Percentiles rank a stretch among this genome's conserved stretches.
Evolutionary conservation across 2,888 invertebrate genomes (phyloP).

Genomic region (Incurvaria masculella): DNA sequence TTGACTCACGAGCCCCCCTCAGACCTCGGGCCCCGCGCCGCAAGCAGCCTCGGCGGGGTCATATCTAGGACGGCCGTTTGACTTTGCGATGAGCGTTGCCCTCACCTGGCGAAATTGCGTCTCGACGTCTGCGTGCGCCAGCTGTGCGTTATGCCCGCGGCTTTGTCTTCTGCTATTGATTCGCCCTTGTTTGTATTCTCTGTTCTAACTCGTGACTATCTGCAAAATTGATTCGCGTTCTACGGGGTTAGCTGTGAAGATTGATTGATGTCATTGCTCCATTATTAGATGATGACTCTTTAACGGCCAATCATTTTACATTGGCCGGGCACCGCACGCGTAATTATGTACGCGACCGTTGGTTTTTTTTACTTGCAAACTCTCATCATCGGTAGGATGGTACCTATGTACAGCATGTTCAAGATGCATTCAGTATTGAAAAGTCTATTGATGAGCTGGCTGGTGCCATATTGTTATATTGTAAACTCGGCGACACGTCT

Average conservation of each 20-base stretch:
- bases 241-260: background rate
- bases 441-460: no score
- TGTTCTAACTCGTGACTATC: background rate
- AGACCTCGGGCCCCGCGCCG: slow-evolving; percentile 28
- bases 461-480: no score
- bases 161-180: background rate
- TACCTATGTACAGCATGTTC: no score
- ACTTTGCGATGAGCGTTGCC: slow-evolving; percentile 16
- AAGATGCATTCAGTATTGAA: no score
- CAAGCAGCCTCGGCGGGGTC: slow-evolving; percentile 26
- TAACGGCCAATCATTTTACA: background rate
- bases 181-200: background rate
- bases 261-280: background rate
- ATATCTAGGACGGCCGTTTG: slow-evolving; percentile 33
- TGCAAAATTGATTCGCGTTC: background rate
- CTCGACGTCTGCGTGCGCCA: slow-evolving; percentile 1
- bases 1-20: slow-evolving; percentile 22
- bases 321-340: background rate
- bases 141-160: background rate
- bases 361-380: no score
- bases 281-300: background rate
- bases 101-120: slow-evolving; percentile 8
- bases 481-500: no score
- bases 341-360: background rate
- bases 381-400: no score